These are phyloP conservation scores for Acronicta psi DNA, from an alignment of 2,888 invertebrate genomes.

Conservation along the genomic window DNA sequence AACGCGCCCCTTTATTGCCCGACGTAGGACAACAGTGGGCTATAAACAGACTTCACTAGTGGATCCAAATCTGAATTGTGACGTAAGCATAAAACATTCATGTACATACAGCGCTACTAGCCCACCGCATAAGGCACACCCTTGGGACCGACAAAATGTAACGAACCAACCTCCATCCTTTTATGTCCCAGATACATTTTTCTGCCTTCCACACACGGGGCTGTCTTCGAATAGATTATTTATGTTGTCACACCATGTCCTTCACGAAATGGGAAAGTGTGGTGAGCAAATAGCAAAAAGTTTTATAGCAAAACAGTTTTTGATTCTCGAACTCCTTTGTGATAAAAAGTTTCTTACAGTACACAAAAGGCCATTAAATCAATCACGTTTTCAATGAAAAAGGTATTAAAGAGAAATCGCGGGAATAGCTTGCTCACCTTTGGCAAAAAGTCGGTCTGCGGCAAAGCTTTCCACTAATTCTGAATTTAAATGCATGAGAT, in stretches of 20 bases:
- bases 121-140: slow-evolving; percentile 74
- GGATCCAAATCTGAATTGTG: slow-evolving; percentile 86
- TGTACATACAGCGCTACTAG: slow-evolving; percentile 70
- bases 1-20: slow-evolving; percentile 73
- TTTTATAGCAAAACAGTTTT: slow-evolving; percentile 24
- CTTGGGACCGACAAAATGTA: slow-evolving; percentile 86
- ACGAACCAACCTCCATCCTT: slow-evolving; percentile 84
- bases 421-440: slow-evolving; percentile 78
- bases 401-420: slow-evolving; percentile 75
- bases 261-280: slow-evolving; percentile 30
- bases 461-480: slow-evolving; percentile 85
- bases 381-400: slow-evolving; percentile 83
- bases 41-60: slow-evolving; percentile 75
- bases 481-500: slow-evolving; percentile 89
- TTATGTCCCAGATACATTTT: slow-evolving; percentile 85
- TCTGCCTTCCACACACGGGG: slow-evolving; percentile 73
- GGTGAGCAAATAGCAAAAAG: slow-evolving; percentile 16
- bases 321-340: slow-evolving; percentile 21
- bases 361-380: slow-evolving; percentile 77
- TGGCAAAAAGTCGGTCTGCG: slow-evolving; percentile 78
- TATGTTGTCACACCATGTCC: slow-evolving; percentile 70
- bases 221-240: slow-evolving; percentile 83
- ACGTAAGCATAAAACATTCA: slow-evolving; percentile 84
- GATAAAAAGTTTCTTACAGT: slow-evolving; percentile 62
- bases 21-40: slow-evolving; percentile 68